phyloP scores from a whole-genome alignment of 2,888 invertebrate genomes.

The Epirrhoe tristata region DNA sequence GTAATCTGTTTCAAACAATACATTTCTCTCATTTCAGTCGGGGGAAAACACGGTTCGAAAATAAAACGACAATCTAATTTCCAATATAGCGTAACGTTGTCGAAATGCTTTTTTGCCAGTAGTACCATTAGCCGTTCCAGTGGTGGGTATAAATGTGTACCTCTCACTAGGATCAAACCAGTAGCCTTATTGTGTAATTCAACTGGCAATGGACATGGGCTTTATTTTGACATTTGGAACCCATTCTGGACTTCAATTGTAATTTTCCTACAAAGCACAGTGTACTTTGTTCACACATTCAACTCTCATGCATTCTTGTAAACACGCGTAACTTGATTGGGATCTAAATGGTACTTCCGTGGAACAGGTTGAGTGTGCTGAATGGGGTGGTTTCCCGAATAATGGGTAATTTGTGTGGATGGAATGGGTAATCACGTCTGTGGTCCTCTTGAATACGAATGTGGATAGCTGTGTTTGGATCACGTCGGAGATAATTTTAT shows the following conservation, averaged over 20 bases:
- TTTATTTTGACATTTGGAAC: no score
- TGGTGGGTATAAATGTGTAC: not conserved
- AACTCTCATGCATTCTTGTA: conserved; percentile 1
- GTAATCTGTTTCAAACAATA: conserved; percentile 8
- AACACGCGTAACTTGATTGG: conserved; percentile 42
- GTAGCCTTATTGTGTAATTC: no score
- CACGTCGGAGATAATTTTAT: conserved; percentile 39
- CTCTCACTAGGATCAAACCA: not conserved
- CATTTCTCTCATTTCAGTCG: not conserved
- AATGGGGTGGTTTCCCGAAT: conserved; percentile 39
- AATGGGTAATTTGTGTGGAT: conserved; percentile 43
- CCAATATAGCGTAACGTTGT: not conserved
- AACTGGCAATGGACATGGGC: no score
- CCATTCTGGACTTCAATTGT: no score
- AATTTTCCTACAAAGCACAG: not conserved
- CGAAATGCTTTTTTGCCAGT: no score
- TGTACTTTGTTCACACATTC: not conserved
- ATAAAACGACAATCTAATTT: not conserved
- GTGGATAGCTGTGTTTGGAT: conserved; percentile 37
- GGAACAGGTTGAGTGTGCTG: conserved; percentile 35
- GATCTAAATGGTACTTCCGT: conserved; percentile 44
- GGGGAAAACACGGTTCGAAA: conserved; percentile 27
- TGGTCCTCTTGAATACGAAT: conserved; percentile 41
- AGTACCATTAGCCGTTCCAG: no score
- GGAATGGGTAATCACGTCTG: conserved; percentile 42